phyloP scores from a whole-genome alignment of 2,888 invertebrate species.

The Norana najaformis region DNA sequence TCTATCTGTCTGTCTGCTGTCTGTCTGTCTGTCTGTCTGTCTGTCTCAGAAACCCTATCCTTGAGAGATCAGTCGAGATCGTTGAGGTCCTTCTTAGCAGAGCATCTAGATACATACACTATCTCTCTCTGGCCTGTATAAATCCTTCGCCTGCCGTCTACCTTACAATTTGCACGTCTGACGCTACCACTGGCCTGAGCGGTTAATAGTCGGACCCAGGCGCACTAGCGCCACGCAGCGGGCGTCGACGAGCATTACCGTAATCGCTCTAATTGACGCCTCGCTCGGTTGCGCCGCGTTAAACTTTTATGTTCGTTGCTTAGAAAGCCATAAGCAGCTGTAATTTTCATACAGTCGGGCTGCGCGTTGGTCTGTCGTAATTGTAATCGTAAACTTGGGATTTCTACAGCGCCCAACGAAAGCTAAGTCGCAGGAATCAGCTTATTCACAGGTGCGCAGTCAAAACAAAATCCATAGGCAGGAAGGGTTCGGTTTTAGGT shows the following conservation, averaged over 20 bases:
- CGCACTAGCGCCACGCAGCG: background rate
- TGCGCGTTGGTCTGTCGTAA: too few species aligned
- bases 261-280: background rate
- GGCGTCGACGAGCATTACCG: background rate
- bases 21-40: too few species aligned
- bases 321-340: too few species aligned
- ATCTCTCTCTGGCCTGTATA: background rate
- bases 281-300: background rate
- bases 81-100: background rate
- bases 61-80: background rate
- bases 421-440: too few species aligned
- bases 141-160: background rate
- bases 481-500: too few species aligned
- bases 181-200: background rate
- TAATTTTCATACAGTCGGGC: too few species aligned
- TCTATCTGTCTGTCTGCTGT: too few species aligned
- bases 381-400: too few species aligned
- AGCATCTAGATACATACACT: background rate
- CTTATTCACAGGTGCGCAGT: too few species aligned
- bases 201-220: background rate
- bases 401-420: too few species aligned
- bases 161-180: background rate
- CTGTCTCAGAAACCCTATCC: background rate
- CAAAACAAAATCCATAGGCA: too few species aligned
- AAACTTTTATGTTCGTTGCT: background rate